Base-by-base conservation (phyloP, 2,113 vertebrate genomes). In the Heterocephalus glaber region DNA sequence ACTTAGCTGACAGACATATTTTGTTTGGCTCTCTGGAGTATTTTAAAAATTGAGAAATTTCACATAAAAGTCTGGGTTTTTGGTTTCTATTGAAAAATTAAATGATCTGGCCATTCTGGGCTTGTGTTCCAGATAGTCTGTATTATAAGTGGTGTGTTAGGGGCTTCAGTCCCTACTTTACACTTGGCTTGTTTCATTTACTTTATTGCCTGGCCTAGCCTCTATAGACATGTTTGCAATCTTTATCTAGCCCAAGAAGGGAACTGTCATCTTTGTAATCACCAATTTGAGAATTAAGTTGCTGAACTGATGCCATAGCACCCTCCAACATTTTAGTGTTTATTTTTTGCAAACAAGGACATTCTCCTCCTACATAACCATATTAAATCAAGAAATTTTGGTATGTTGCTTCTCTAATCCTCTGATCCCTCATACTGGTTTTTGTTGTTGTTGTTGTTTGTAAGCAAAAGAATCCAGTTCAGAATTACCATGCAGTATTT, bases 1-100 rank as follows among this genome's bases (percentile, higher is more conserved):
- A 96, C 95, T 95, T 94, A 95, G 96, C 86, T 26, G 38, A 93
- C 84, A 82, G 95, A 96, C 65, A 86, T 94, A 61, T 95, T 96
- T 97, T 94, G 49, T 94, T 97, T 97, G 96, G 93, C 95, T 58
- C 79, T 87, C 83, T 70, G 87, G 49, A 92, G 56, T 96, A 66
- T 92, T 94, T 95, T 92, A 76, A 94, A 96, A 95, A 91, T 93
- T 90, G 86, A 65, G 94, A 94, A 94, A 94, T 95, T 96, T 96
- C 56, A 49, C 63, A 86, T 87, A 96, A 94, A 90, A 91, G 85
- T 94, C 66, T 97, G 54, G 13, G 66, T 95, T n/a, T 90, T 95
- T 94, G 83, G 44, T 93, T 96, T 95, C 74, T 96, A 0, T 89
- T 94, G 60, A 95, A 95, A 92, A 92, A 76, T 92, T 79, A 84